Evolutionary conservation across 1,140 invertebrate genomes (phyloP).

Genomic region (Acromyrmex heyeri): DNA sequence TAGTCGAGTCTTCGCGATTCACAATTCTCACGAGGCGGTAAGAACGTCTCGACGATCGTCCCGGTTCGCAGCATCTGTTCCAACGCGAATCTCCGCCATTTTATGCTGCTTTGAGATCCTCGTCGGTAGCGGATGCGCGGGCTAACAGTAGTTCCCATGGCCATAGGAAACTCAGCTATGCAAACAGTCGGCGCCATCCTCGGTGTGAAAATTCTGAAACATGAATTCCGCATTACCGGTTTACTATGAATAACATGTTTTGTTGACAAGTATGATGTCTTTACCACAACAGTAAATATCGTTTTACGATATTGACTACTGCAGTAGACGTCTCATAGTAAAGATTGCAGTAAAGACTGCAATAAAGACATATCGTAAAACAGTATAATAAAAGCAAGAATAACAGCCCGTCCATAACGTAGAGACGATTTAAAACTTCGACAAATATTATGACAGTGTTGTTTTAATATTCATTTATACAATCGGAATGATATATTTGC

Average conservation of each 20-base stretch:
- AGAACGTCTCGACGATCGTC: slow-evolving; percentile 5
- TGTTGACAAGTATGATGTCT: too few species aligned
- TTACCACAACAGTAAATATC: neutral
- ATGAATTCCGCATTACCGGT: neutral
- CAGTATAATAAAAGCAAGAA: neutral
- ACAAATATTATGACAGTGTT: neutral
- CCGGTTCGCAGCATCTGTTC: slow-evolving; percentile 30
- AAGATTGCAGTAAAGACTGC: too few species aligned
- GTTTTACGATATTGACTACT: neutral
- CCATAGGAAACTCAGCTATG: slow-evolving; percentile 72
- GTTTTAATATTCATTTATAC: neutral
- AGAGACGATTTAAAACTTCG: neutral
- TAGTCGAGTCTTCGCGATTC: slow-evolving; percentile 60
- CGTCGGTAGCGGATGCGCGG: slow-evolving; percentile 69
- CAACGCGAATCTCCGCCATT: slow-evolving; percentile 67
- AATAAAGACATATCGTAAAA: too few species aligned
- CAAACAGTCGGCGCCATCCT: slow-evolving; percentile 80
- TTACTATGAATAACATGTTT: neutral
- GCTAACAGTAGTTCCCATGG: slow-evolving; percentile 58
- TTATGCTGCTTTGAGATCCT: slow-evolving; percentile 54
- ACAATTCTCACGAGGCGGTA: slow-evolving; percentile 61
- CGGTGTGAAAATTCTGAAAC: slow-evolving; percentile 8
- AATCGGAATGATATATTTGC: neutral
- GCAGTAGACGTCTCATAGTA: too few species aligned
- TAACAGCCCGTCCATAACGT: neutral